Evolutionary conservation across 1,140 invertebrate species (phyloP).

Genomic region (Dolichoris vasculosae): DNA sequence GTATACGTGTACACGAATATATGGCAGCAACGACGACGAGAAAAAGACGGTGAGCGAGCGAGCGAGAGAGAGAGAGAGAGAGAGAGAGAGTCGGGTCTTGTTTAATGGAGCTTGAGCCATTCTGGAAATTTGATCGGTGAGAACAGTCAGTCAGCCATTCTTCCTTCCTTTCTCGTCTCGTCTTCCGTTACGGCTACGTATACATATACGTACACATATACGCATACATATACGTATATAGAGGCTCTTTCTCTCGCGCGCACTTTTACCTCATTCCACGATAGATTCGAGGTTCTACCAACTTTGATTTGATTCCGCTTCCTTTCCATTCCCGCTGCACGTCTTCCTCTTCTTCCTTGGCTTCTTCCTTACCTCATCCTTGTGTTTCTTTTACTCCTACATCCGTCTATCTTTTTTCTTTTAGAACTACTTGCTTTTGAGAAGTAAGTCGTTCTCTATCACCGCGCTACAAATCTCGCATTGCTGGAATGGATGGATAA

Average conservation of each 20-base stretch:
- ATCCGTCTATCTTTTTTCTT: constrained; percentile 28
- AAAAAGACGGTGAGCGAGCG: not conserved
- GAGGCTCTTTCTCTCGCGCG: constrained; percentile 47
- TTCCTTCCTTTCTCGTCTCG: constrained; percentile 54
- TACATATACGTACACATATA: not conserved
- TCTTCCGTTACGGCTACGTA: constrained; percentile 20
- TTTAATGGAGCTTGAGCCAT: constrained; percentile 67
- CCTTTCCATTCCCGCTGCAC: constrained; percentile 41
- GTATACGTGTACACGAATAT: not conserved
- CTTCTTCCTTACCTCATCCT: constrained; percentile 48
- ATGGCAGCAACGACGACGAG: not conserved
- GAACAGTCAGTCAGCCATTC: constrained; percentile 61
- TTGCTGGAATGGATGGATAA: not conserved
- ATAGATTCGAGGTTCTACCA: constrained; percentile 63
- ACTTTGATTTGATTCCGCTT: constrained; percentile 70
- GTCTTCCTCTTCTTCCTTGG: constrained; percentile 52
- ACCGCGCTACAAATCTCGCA: constrained; percentile 56
- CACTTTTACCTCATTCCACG: constrained; percentile 53
- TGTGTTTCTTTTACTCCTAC: constrained; percentile 32
- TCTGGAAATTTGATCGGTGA: constrained; percentile 68
- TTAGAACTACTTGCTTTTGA: constrained; percentile 36
- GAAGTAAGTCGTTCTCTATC: constrained; percentile 47
- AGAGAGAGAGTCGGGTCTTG: constrained; percentile 56
- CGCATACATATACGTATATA: not conserved
- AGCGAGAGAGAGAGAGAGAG: not conserved